Base-by-base conservation (phyloP, 2,888 invertebrate genomes). In the Ernsta delagoae region DNA sequence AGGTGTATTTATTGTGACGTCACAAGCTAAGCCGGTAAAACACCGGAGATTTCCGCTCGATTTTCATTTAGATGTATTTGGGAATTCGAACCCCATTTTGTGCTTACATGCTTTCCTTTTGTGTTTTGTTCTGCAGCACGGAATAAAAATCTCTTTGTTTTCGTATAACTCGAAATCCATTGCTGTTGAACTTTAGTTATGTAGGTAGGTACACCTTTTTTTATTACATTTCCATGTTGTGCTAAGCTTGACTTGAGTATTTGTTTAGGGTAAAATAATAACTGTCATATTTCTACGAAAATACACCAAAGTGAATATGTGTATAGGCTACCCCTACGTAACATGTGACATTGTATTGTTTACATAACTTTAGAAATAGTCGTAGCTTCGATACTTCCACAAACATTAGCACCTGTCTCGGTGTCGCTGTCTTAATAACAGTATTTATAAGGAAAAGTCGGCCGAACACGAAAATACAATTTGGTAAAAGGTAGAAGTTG, bases 371-470 rank as follows among this genome's bases (percentile, higher is more conserved):
- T 81, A 76, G 82, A 87, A 89, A 89, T 87, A 83, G 9, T 53
- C 24, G 53, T 53, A 53, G 83, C 81, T 82, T 81, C 84, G 81
- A 88, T 90, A 86, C 86, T 83, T 86, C 78, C 77, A 83, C 81
- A 84, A 82, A 86, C 89, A 91, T 93, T 90, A 92, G 85, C 88
- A 86, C 86, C 90, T 92, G 92, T 90, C 92, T 86, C 83, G 76
- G 81, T 83, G 87, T 84, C 83, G 83, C 85, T 87, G 87, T 88
- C 89, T 90, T 93, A 92, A 93, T 93, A 90, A 92, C 89, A 90
- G 90, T 92, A 90, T 92, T 93, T 92, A 92, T 92, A 92, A 92
- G 91, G 90, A 92, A 92, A 93, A 90, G 86, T 92, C 89, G 84
- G 82, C 81, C 80, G 87, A 90, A 92, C 92, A 93, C 87, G 92